phyloP scores from a whole-genome alignment of 2,888 invertebrate genomes.

The Leptothorax acervorum region DNA sequence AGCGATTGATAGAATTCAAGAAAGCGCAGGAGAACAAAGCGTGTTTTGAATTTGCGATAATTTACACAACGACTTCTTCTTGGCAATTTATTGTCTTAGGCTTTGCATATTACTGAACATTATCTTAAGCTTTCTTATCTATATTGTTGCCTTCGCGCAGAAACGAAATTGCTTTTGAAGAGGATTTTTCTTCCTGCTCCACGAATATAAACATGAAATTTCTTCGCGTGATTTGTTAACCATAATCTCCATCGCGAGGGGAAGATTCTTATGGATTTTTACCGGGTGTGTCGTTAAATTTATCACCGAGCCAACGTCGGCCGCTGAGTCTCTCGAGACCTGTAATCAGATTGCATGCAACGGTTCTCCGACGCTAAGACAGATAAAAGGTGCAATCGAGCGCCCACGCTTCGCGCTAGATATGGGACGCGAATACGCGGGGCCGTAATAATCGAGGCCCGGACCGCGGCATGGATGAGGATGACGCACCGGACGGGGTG shows the following conservation, averaged over 20 bases:
- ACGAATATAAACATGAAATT: neutral
- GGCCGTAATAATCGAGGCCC: slow-evolving; percentile 35
- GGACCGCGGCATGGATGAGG: slow-evolving; percentile 4
- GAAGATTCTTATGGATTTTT: neutral
- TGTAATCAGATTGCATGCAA: slow-evolving; percentile 5
- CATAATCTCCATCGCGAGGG: neutral
- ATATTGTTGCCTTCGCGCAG: neutral
- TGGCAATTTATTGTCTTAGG: neutral
- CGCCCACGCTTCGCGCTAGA: slow-evolving; percentile 41
- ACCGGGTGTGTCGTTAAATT: neutral
- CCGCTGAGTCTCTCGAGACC: neutral
- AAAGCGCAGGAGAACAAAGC: slow-evolving; percentile 19
- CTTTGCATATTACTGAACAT: neutral
- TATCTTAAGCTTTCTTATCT: neutral
- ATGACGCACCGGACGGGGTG: slow-evolving; percentile 20
- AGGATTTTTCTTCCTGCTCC: neutral
- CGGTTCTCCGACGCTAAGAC: slow-evolving; percentile 30
- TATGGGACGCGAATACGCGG: slow-evolving; percentile 5
- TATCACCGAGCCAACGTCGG: neutral
- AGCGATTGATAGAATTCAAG: slow-evolving; percentile 23
- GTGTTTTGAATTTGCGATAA: slow-evolving; percentile 28
- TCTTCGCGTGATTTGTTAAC: neutral
- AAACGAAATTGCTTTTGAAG: neutral
- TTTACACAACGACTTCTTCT: slow-evolving; percentile 8
- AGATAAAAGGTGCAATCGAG: slow-evolving; percentile 24